A percentile compares a stretch with the other conserved stretches of the same genome.
Conservation (phyloP, 2,797 vertebrate genomes). For the Staurois parvus region DNA sequence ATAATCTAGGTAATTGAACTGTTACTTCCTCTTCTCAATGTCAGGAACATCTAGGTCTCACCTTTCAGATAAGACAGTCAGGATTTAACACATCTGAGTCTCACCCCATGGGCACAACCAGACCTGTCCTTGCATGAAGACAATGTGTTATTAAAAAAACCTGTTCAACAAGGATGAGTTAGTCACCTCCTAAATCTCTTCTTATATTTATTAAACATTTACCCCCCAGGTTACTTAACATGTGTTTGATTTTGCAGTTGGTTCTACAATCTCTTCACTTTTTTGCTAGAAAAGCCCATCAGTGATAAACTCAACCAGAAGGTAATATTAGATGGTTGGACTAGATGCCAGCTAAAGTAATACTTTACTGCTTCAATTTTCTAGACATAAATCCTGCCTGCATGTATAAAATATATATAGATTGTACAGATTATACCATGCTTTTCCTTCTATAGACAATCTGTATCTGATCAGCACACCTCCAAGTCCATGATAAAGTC, state of each 20-base stretch:
- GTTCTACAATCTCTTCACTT: conserved; percentile 53
- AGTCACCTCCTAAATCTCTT: not conserved
- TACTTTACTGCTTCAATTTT: not conserved
- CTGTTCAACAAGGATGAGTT: conserved; percentile 2
- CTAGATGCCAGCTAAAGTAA: no score
- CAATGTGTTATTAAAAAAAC: not conserved
- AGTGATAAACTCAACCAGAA: conserved; percentile 24
- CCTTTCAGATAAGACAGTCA: not conserved
- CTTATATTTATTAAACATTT: not conserved
- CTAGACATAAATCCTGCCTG: not conserved
- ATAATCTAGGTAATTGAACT: not conserved
- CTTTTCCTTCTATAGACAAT: no score
- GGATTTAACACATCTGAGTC: not conserved
- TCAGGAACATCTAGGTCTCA: not conserved
- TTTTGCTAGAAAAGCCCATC: conserved; percentile 50
- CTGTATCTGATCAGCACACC: no score
- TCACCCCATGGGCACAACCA: not conserved
- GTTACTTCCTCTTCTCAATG: not conserved
- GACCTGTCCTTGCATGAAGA: not conserved
- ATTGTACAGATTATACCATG: no score
- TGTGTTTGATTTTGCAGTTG: conserved; percentile 28
- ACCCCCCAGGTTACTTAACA: not conserved
- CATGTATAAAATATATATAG: no score
- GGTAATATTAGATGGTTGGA: conserved; percentile 7
- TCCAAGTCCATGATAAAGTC: no score